Conservation (phyloP, 2,888 invertebrate species). For the Acronicta alni region DNA sequence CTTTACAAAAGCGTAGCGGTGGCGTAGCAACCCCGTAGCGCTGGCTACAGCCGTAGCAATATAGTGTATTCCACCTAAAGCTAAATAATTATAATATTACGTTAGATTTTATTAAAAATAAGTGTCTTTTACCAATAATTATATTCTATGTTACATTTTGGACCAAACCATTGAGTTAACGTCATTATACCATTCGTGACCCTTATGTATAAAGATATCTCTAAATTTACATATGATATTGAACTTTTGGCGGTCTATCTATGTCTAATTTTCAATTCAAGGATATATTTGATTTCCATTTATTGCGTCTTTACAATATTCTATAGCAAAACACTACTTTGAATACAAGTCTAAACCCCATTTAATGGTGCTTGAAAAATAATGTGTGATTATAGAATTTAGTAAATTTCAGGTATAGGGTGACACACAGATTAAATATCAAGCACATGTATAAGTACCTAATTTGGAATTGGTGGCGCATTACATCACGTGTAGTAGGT, state of each 20-base stretch:
- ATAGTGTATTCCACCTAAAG: background rate
- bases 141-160: no score
- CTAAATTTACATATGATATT: conserved; percentile 72
- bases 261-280: conserved; percentile 72
- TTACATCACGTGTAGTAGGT: conserved; percentile 50
- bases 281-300: conserved; percentile 66
- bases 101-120: background rate
- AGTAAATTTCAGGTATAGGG: conserved; percentile 5
- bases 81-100: no score
- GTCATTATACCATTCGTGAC: conserved; percentile 30
- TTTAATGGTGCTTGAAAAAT: conserved; percentile 22
- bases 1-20: conserved; percentile 53
- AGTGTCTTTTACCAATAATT: background rate
- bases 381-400: conserved; percentile 24
- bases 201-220: conserved; percentile 56
- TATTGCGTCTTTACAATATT: conserved; percentile 55
- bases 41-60: conserved; percentile 28
- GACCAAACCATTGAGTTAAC: background rate
- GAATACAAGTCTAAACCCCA: conserved; percentile 6
- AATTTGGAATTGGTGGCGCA: conserved; percentile 30
- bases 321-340: conserved; percentile 25
- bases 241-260: conserved; percentile 69
- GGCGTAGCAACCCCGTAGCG: conserved; percentile 63
- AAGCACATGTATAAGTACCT: conserved; percentile 25
- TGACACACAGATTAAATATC: conserved; percentile 28